phyloP scores from a whole-genome alignment of 37 sponge, comb jelly and placozoan species.

The Ephydatia muelleri region DNA sequence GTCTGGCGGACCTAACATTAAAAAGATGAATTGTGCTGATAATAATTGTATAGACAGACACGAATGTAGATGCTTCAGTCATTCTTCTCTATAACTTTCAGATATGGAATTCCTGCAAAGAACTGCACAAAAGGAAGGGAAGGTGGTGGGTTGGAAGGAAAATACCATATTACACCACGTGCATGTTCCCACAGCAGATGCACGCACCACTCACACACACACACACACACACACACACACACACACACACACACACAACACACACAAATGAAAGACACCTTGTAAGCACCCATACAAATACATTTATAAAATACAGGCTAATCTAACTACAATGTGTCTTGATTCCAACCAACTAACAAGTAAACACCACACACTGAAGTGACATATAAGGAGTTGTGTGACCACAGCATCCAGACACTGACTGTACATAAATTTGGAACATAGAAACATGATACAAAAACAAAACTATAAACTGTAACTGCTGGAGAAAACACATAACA shows the following conservation, averaged over 20 bases:
- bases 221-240: no score
- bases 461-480: conserved; percentile 41
- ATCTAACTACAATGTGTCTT: no score
- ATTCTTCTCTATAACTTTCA: conserved; percentile 19
- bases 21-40: no score
- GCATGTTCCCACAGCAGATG: neutral
- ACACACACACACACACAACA: no score
- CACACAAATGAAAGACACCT: no score
- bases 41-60: neutral
- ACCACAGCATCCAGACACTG: no score
- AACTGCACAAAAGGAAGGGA: neutral
- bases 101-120: conserved; percentile 28
- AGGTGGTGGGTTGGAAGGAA: conserved; percentile 7
- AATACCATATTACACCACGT: neutral
- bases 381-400: no score
- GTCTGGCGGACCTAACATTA: no score
- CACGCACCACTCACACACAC: no score
- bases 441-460: no score
- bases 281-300: neutral
- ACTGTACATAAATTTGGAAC: no score
- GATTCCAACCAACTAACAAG: neutral
- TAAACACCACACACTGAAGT: no score
- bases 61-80: neutral
- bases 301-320: neutral
- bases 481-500: neutral